Conservation (phyloP, 1,140 invertebrate species). For the Tenebrio molitor region DNA sequence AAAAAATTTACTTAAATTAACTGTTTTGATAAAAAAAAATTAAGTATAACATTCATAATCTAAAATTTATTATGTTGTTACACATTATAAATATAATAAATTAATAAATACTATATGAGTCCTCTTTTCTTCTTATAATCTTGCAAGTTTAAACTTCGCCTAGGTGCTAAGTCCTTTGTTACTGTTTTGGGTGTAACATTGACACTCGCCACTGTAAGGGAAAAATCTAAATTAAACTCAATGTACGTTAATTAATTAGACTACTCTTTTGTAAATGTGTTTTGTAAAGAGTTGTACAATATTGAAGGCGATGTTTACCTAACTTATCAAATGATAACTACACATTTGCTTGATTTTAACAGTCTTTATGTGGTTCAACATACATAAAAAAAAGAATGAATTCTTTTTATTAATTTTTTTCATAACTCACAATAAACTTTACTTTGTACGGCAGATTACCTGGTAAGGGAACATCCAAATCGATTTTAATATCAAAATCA, state of each 20-base stretch:
- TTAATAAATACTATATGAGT: constrained; percentile 77
- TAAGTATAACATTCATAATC: constrained; percentile 18
- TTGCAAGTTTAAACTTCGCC: constrained; percentile 92
- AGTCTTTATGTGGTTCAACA: no score
- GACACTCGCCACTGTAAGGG: constrained; percentile 74
- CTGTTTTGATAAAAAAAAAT: constrained; percentile 17
- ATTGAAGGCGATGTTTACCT: no score
- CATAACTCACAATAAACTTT: no score
- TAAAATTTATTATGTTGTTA: constrained; percentile 25
- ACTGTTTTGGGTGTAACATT: constrained; percentile 82
- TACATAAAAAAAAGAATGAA: no score
- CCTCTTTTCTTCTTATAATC: constrained; percentile 98
- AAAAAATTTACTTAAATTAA: neutral
- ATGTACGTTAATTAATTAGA: no score
- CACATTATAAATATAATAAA: constrained; percentile 32
- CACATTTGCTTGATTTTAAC: no score
- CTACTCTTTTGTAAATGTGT: no score
- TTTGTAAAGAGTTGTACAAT: no score
- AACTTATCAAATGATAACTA: no score
- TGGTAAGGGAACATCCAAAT: constrained; percentile 87
- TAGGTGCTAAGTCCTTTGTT: constrained; percentile 85
- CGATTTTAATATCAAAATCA: constrained; percentile 97
- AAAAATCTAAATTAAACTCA: no score
- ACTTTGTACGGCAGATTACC: no score
- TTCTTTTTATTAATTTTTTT: no score